Evolutionary conservation across 2,888 invertebrate species (phyloP), one percentile per base, ranked within the genome.

Genomic region (Tubulanus polymorphus): DNA sequence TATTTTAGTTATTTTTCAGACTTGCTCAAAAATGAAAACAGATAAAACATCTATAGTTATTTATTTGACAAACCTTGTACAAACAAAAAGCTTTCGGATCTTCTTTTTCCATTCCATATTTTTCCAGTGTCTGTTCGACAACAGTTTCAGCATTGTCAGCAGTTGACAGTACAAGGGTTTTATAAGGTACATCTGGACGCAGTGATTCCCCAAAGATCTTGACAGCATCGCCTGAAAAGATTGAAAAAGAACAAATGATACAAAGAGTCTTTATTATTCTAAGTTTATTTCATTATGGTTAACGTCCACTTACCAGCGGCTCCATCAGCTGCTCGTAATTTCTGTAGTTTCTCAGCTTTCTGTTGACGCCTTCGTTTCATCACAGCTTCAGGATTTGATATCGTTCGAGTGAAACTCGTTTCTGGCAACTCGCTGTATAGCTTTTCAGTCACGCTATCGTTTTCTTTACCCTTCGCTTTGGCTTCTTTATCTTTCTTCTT

Each of bases 341-440:
- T 93, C 76, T 96, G 93, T 72, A 99, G 82, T 75, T 91, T 87
- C 79, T 99, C 97, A 53, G 97, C 84, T 79, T 96, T 96, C 80
- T 96, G 94, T 74, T 97, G 96, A 26, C 99, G 83, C 53, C 96
- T 84, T 51, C 96, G 86, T 62, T 95, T 85, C 99, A 99, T 99
- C 68, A 99, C 99, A 59, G 96, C 95, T 83, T 99, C 99, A 2
- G 99, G 99, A 83, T 99, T 99, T 62, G 96, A 97, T 78, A 99
- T 99, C 70, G 95, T 96, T 72, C 99, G 86, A 49, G 97, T 99
- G 81, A 99, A 99, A 57, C 72, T 95, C 51, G 95, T 96, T 82
- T 97, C 95, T 27, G 97, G 97, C 68, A 97, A 81, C 83, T 96
- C 96, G 37, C 70, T 87, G 65, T 79, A 81, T 49, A 80, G 66